Evolutionary conservation across 2,888 invertebrate genomes (phyloP).

Genomic region (Metallyticus violacea): DNA sequence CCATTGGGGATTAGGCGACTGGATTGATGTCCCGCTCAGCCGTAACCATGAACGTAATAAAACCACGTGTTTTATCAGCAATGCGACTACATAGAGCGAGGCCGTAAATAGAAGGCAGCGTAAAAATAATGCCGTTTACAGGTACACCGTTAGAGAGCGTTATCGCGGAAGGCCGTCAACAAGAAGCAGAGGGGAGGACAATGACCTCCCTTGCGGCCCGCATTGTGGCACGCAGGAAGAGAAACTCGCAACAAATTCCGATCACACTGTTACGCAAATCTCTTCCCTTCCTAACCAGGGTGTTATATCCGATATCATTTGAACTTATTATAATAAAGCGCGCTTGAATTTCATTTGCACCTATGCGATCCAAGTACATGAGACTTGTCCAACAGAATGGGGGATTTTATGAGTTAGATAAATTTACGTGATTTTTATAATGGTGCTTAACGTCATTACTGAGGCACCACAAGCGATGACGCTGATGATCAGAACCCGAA

Average conservation of each 20-base stretch:
- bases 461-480: no score
- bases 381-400: background rate
- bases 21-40: background rate
- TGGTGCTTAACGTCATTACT: no score
- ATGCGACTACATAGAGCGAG: background rate
- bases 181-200: background rate
- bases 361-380: background rate
- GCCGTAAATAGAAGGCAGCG: background rate
- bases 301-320: background rate
- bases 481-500: no score
- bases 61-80: background rate
- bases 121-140: background rate
- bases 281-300: background rate
- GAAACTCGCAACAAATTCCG: background rate
- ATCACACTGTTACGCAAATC: background rate
- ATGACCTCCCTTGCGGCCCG: background rate
- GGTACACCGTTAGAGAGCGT: no score
- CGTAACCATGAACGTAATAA: background rate
- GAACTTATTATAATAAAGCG: background rate
- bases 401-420: no score
- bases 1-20: no score
- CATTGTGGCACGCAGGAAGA: background rate
- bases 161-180: background rate
- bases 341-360: background rate
- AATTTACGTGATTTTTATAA: no score